These are phyloP conservation scores for Pectinophora gossypiella DNA, from an alignment of 1,140 invertebrate species.

Conservation along the genomic window DNA sequence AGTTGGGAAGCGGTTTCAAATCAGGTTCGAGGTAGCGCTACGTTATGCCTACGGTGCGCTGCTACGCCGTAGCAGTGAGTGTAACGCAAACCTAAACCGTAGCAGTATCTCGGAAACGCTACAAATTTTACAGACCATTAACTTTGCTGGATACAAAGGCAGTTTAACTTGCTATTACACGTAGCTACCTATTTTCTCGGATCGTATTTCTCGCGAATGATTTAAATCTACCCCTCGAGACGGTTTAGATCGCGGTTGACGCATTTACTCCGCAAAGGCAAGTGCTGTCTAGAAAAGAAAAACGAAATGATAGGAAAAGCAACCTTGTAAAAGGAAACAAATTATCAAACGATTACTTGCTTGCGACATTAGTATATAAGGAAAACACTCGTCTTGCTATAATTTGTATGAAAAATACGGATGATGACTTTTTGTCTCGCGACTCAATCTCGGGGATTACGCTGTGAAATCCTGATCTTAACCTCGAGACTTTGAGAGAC, in stretches of 20 bases:
- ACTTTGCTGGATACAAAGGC: constrained; percentile 4
- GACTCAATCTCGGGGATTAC: neutral
- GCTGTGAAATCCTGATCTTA: neutral
- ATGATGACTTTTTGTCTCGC: neutral
- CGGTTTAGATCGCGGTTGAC: neutral
- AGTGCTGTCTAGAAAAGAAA: neutral
- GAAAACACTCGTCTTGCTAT: neutral
- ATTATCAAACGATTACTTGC: too few relatives aligned
- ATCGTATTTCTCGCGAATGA: constrained; percentile 1
- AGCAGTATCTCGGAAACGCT: constrained; percentile 2
- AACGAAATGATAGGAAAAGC: too few relatives aligned
- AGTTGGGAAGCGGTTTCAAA: too few relatives aligned
- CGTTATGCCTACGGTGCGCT: too few relatives aligned
- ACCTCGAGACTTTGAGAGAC: too few relatives aligned
- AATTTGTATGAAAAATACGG: neutral
- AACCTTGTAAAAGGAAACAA: too few relatives aligned
- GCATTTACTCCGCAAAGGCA: neutral
- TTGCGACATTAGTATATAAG: too few relatives aligned
- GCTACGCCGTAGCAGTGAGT: constrained; percentile 2
- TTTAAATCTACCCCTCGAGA: neutral
- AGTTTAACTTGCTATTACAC: constrained; percentile 3
- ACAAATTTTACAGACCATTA: constrained; percentile 4
- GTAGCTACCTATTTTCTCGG: neutral
- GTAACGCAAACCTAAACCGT: too few relatives aligned
- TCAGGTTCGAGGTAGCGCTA: neutral